phyloP scores from a whole-genome alignment of 2,888 invertebrate species.

The Euphydryas editha region DNA sequence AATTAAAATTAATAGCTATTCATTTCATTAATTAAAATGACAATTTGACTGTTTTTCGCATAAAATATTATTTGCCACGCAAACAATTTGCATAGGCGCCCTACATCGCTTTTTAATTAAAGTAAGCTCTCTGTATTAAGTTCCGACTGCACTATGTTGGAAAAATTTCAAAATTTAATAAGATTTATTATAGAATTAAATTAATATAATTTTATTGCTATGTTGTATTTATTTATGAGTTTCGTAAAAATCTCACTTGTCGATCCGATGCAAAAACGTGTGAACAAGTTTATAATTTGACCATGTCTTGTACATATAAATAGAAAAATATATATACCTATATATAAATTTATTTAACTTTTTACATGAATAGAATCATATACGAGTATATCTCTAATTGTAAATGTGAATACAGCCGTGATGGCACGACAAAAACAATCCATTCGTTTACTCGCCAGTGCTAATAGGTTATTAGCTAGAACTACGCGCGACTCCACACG shows the following conservation, averaged over 20 bases:
- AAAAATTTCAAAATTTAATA: no score
- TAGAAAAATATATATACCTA: neutral
- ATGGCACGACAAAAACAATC: conserved; percentile 55
- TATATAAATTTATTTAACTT: neutral
- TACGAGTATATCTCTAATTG: no score
- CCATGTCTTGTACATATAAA: no score
- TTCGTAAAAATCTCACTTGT: no score
- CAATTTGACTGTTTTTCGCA: neutral
- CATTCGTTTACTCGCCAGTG: conserved; percentile 56
- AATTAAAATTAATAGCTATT: neutral
- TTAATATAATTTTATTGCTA: no score
- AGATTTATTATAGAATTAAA: no score
- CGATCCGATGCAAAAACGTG: no score
- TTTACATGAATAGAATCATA: neutral
- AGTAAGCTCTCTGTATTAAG: neutral
- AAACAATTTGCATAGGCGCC: conserved; percentile 27
- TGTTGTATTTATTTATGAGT: no score
- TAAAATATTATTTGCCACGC: conserved; percentile 23
- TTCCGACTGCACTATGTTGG: neutral
- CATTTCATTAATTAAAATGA: neutral
- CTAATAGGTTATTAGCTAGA: conserved; percentile 61
- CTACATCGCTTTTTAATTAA: neutral
- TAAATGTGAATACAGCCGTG: neutral
- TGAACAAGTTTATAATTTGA: no score
- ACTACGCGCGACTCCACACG: conserved; percentile 38